Evolutionary conservation across 2,113 vertebrate species (phyloP).

Genomic region (Alaudala cheleensis): DNA sequence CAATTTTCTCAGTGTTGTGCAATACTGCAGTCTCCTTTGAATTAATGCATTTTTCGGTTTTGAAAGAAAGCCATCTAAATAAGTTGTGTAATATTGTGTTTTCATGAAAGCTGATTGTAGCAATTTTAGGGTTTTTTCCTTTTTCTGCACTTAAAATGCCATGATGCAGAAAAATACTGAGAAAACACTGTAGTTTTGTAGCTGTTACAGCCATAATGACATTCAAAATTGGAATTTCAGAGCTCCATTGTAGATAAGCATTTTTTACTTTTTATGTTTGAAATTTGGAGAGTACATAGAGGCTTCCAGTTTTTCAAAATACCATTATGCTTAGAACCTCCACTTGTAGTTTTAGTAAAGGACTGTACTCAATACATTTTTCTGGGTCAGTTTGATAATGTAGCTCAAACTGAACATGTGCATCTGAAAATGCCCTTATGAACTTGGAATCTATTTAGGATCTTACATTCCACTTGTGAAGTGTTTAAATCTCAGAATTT

Average conservation of each 20-base stretch:
- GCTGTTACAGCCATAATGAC: background rate
- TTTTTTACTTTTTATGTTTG: background rate
- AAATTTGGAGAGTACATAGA: background rate
- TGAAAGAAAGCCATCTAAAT: background rate
- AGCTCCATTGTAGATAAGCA: background rate
- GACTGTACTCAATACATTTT: background rate
- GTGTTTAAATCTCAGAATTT: background rate
- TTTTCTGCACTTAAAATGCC: background rate
- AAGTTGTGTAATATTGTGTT: background rate
- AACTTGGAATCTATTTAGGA: background rate
- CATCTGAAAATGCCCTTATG: background rate
- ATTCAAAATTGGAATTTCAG: background rate
- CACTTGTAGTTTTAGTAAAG: background rate
- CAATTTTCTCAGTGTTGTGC: slow-evolving; percentile 12
- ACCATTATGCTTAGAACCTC: background rate
- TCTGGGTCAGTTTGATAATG: background rate
- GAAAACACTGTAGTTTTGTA: background rate
- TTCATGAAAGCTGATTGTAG: background rate
- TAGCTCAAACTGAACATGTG: background rate
- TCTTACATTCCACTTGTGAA: background rate
- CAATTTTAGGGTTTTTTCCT: background rate
- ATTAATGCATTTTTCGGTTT: background rate
- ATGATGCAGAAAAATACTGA: background rate
- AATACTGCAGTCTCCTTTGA: background rate
- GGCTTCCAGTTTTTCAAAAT: background rate